These are phyloP conservation scores for Amphilophus citrinellus DNA, from an alignment of 2,113 vertebrate genomes.

Conservation along the genomic window DNA sequence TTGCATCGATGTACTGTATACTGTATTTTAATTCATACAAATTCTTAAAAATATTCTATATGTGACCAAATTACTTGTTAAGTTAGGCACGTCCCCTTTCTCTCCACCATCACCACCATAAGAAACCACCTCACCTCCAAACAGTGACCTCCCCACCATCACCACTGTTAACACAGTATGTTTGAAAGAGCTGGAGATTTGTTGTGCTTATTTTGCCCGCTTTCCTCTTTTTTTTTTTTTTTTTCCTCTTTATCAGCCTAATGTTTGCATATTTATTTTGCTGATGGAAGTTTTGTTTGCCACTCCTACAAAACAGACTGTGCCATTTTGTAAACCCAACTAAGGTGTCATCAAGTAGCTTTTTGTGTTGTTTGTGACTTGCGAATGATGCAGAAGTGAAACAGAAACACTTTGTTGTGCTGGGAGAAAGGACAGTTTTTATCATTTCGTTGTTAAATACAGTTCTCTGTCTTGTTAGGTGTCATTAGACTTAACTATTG, in stretches of 20 bases:
- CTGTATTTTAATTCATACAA: neutral
- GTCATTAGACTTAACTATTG: neutral
- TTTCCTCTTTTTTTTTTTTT: neutral
- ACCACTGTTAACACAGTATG: constrained; percentile 6
- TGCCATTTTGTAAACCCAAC: neutral
- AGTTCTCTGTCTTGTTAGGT: neutral
- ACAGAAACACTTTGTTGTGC: neutral
- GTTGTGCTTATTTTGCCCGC: constrained; percentile 23
- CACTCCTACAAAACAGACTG: neutral
- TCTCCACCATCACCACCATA: neutral
- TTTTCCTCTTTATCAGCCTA: neutral
- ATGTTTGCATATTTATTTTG: constrained; percentile 49
- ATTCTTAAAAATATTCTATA: neutral
- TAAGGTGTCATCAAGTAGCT: neutral
- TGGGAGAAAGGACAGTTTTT: neutral
- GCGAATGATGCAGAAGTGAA: neutral
- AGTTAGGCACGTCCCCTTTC: constrained; percentile 1
- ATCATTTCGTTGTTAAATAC: neutral
- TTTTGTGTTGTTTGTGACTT: neutral
- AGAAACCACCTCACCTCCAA: neutral
- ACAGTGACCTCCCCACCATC: neutral
- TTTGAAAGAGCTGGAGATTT: constrained; percentile 31
- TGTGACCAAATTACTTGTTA: constrained; percentile 5
- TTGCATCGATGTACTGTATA: neutral
- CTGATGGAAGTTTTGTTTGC: constrained; percentile 1